Conservation (phyloP, 2,888 invertebrate species). For the Polymixis lichenea region DNA sequence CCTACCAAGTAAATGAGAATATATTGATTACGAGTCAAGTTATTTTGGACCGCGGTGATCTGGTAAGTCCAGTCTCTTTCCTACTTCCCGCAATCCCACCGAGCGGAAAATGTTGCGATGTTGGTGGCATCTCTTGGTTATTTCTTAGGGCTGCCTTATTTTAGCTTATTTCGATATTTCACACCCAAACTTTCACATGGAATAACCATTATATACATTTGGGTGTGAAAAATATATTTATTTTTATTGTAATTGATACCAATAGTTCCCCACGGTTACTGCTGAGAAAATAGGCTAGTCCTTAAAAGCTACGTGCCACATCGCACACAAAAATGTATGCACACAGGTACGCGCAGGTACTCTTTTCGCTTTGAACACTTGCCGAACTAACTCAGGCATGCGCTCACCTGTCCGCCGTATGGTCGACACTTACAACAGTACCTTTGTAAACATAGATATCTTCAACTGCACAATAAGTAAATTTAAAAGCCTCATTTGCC, state of each 20-base stretch:
- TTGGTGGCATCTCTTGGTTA: constrained; percentile 41
- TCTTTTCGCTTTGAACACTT: too few species aligned
- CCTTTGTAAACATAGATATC: too few species aligned
- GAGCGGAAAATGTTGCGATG: constrained; percentile 53
- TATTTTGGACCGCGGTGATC: constrained; percentile 10
- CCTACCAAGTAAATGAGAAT: not conserved
- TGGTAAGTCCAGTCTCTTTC: constrained; percentile 18
- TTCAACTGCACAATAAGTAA: too few species aligned
- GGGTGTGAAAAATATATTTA: not conserved
- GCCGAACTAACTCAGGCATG: too few species aligned
- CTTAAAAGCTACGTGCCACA: not conserved
- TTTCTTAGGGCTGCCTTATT: constrained; percentile 39
- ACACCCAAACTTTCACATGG: too few species aligned
- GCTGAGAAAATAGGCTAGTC: not conserved
- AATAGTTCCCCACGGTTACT: too few species aligned
- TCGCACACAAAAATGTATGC: constrained; percentile 13
- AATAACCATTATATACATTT: not conserved
- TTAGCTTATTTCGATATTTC: not conserved
- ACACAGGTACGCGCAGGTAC: too few species aligned
- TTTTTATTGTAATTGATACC: not conserved
- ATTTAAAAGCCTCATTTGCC: too few species aligned
- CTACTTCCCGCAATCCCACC: constrained; percentile 3
- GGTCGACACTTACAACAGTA: too few species aligned
- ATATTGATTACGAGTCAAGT: constrained; percentile 7
- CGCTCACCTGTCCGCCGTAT: too few species aligned